Evolutionary conservation across 2,888 invertebrate species (phyloP).

Genomic region (Athrips mouffetella): DNA sequence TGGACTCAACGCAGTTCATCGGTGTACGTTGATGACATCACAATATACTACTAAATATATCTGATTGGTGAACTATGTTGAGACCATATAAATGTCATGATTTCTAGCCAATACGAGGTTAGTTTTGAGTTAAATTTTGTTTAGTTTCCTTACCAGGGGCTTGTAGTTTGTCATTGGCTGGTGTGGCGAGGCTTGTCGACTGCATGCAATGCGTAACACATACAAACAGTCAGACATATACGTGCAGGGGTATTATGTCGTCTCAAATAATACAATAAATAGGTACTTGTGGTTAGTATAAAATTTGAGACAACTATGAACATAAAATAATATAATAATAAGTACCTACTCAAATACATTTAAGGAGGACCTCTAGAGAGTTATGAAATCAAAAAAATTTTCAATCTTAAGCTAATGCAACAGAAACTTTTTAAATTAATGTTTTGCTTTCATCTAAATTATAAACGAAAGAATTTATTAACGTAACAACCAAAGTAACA

Average conservation of each 20-base stretch:
- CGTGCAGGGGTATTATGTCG: constrained; percentile 15
- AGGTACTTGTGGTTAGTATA: background rate
- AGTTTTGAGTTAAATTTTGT: background rate
- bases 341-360: too few relatives aligned
- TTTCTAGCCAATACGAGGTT: background rate
- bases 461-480: too few relatives aligned
- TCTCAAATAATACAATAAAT: constrained; percentile 10
- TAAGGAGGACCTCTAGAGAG: too few relatives aligned
- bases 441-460: too few relatives aligned
- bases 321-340: background rate
- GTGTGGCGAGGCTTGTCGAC: constrained; percentile 48
- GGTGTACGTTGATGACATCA: background rate
- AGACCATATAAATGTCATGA: background rate
- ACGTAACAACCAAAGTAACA: too few relatives aligned
- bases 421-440: too few relatives aligned
- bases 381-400: too few relatives aligned
- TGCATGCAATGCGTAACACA: constrained; percentile 67
- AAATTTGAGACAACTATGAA: background rate
- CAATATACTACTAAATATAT: too few relatives aligned
- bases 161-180: constrained; percentile 69
- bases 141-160: constrained; percentile 59
- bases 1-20: background rate
- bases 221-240: constrained; percentile 43
- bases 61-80: background rate
- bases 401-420: too few relatives aligned